Conservation (phyloP, 2,797 vertebrate genomes). For the Trachops cirrhosus region DNA sequence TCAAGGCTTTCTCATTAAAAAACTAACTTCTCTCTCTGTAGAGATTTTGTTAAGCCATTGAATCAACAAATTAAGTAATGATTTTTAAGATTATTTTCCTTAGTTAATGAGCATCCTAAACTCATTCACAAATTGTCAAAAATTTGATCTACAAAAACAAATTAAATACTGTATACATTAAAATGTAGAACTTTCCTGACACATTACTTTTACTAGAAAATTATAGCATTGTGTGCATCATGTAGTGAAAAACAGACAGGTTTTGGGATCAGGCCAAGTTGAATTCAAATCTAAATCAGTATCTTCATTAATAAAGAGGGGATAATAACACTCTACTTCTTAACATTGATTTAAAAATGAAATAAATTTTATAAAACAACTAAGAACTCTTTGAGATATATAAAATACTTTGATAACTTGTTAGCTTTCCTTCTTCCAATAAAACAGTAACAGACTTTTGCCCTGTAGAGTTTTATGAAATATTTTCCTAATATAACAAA, state of each 20-base stretch:
- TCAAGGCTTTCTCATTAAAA: not conserved
- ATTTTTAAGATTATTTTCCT: not conserved
- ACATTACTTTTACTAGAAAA: conserved; percentile 3
- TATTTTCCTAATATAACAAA: not conserved
- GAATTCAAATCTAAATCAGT: not conserved
- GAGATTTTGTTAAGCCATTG: not conserved
- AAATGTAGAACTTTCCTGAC: not conserved
- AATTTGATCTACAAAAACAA: conserved; percentile 17
- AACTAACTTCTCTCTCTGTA: not conserved
- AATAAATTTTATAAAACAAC: not conserved
- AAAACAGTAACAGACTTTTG: not conserved
- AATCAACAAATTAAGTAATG: not conserved
- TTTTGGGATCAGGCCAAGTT: not conserved
- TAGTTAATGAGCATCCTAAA: not conserved
- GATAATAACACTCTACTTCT: not conserved
- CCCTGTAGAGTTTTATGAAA: not conserved
- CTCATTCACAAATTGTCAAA: not conserved
- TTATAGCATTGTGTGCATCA: not conserved
- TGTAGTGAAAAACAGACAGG: not conserved
- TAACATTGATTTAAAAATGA: not conserved
- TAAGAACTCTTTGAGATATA: not conserved
- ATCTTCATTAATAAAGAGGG: not conserved
- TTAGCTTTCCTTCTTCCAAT: not conserved
- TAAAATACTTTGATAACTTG: not conserved
- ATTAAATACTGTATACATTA: not conserved